These are phyloP conservation scores for Mimumesa dahlbomi DNA, from an alignment of 2,888 invertebrate genomes.

Conservation along the genomic window DNA sequence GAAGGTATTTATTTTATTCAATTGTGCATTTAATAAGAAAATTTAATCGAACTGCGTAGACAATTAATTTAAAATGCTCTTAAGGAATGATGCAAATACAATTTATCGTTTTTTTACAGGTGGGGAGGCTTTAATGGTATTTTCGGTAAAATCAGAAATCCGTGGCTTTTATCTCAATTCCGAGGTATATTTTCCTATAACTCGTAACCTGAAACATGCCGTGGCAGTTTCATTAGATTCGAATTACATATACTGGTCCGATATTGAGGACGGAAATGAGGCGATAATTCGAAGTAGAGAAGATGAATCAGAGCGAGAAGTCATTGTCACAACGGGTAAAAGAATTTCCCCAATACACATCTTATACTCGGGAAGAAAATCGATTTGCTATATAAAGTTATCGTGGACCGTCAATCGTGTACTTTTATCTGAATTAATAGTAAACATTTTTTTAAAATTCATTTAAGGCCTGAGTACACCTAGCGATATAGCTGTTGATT, in stretches of 20 bases:
- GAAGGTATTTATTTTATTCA: constrained; percentile 74
- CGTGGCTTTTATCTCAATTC: constrained; percentile 84
- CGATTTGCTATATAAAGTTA: no score
- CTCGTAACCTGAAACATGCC: constrained; percentile 82
- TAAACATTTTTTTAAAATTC: not conserved
- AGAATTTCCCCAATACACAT: no score
- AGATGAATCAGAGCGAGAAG: constrained; percentile 84
- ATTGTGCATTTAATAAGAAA: no score
- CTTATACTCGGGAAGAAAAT: no score
- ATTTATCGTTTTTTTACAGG: constrained; percentile 77
- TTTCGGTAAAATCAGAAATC: constrained; percentile 85
- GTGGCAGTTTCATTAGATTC: constrained; percentile 88
- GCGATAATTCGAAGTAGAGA: constrained; percentile 85
- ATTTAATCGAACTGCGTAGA: no score
- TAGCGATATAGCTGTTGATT: constrained; percentile 89
- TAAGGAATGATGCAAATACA: no score
- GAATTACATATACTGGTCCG: constrained; percentile 89
- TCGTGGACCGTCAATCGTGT: no score
- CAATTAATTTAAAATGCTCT: no score
- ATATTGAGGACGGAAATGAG: constrained; percentile 86
- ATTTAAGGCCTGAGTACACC: constrained; percentile 86
- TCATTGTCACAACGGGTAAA: constrained; percentile 79
- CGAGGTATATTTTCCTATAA: constrained; percentile 81
- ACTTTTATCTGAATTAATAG: no score
- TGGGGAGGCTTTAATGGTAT: constrained; percentile 86